Percentiles rank a stretch among this genome's conserved stretches.
phyloP scores from a whole-genome alignment of 2,797 vertebrate species.

The Fratercula arctica region DNA sequence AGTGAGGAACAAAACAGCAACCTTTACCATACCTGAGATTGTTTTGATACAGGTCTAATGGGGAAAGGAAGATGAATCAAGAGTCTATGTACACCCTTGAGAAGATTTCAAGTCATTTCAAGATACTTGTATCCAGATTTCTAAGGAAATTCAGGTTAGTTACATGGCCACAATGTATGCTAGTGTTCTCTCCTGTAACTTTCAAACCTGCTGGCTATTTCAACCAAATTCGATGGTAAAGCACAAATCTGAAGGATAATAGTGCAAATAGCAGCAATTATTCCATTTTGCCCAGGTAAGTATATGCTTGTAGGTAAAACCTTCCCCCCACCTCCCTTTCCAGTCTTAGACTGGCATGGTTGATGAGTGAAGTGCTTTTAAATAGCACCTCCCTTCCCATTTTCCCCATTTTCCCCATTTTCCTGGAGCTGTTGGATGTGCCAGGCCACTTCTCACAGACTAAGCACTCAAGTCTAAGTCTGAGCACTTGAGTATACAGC shows the following conservation, averaged over 20 bases:
- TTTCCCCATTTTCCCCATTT: not conserved
- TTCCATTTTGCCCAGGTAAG: not conserved
- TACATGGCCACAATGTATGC: not conserved
- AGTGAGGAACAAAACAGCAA: accelerated
- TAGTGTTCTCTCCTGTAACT: not conserved
- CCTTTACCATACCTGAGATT: not conserved
- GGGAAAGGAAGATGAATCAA: not conserved
- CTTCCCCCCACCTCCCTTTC: not conserved
- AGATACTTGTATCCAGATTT: not conserved
- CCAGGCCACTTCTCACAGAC: not conserved
- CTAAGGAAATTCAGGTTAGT: not conserved
- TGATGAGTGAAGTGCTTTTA: not conserved
- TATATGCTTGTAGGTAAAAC: not conserved
- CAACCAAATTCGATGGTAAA: not conserved
- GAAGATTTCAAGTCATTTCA: not conserved
- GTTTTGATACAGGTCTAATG: not conserved
- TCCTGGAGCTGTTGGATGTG: not conserved
- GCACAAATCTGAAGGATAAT: not conserved
- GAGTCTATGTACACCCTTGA: not conserved
- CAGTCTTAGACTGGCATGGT: not conserved
- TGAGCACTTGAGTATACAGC: not conserved
- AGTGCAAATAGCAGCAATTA: not conserved
- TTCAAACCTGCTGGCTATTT: not conserved
- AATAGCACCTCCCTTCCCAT: not conserved
- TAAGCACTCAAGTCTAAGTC: not conserved